These are phyloP conservation scores for Alloplasta piceator DNA, from an alignment of 2,888 invertebrate genomes.

Conservation along the genomic window DNA sequence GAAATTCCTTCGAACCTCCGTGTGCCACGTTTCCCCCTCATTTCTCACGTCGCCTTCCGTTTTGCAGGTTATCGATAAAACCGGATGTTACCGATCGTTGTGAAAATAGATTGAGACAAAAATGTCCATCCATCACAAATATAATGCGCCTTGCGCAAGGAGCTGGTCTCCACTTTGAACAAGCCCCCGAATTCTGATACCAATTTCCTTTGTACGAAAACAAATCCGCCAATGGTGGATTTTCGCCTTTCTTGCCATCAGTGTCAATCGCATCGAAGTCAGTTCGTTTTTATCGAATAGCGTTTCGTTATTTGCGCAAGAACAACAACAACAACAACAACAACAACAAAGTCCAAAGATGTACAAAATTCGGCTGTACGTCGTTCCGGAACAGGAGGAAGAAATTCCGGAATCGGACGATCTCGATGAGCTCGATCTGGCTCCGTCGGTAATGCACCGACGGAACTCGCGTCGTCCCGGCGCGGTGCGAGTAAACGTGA, in stretches of 20 bases:
- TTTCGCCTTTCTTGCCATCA: neutral
- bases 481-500: slow-evolving; percentile 69
- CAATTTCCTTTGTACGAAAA: slow-evolving; percentile 10
- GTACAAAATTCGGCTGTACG: slow-evolving; percentile 75
- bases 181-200: slow-evolving; percentile 12
- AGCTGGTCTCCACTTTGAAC: slow-evolving; percentile 64
- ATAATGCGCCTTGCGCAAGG: slow-evolving; percentile 60
- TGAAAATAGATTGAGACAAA: neutral
- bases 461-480: slow-evolving; percentile 73
- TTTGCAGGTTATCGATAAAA: slow-evolving; percentile 45
- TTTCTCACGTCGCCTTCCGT: neutral
- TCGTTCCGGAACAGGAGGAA: slow-evolving; percentile 75
- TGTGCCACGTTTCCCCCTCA: slow-evolving; percentile 5
- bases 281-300: too few relatives aligned
- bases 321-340: neutral
- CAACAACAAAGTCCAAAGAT: slow-evolving; percentile 61
- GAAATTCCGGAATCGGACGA: slow-evolving; percentile 69
- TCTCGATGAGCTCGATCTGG: slow-evolving; percentile 67
- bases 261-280: too few relatives aligned
- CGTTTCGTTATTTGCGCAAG: too few relatives aligned
- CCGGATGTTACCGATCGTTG: slow-evolving; percentile 3
- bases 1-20: neutral
- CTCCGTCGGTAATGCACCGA: slow-evolving; percentile 68
- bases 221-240: neutral
- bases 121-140: slow-evolving; percentile 28